phyloP scores from a whole-genome alignment of 2,888 invertebrate species.

The Conchocele bisecta region DNA sequence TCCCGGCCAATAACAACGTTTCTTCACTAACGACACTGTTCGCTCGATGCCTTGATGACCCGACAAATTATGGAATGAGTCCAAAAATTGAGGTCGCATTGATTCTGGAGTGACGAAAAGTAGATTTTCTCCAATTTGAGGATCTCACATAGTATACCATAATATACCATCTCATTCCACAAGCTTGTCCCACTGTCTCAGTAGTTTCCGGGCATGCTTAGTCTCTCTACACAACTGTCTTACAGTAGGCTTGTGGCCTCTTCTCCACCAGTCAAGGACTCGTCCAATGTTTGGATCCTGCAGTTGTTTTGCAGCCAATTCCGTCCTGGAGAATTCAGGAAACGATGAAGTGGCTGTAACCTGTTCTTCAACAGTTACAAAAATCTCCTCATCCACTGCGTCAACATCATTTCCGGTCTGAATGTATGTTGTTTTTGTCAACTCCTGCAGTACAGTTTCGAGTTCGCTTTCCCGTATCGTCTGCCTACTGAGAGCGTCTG shows the following conservation, averaged over 20 bases:
- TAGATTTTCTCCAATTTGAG: neutral
- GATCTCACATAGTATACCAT: neutral
- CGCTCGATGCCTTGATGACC: constrained; percentile 55
- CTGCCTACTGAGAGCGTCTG: constrained; percentile 42
- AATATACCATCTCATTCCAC: neutral
- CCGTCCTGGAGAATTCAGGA: neutral
- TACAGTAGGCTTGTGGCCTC: neutral
- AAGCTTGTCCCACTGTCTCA: constrained; percentile 7
- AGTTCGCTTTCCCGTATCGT: neutral
- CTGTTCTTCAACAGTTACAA: no score
- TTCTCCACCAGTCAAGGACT: neutral
- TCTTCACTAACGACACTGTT: constrained; percentile 34
- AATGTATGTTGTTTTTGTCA: neutral
- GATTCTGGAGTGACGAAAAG: neutral
- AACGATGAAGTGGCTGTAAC: neutral
- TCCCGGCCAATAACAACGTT: constrained; percentile 49
- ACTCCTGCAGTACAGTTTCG: neutral
- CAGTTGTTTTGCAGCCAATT: neutral
- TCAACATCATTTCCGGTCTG: no score
- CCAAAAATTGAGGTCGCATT: constrained; percentile 22
- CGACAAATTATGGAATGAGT: constrained; percentile 38
- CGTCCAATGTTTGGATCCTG: neutral
- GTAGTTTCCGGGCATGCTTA: neutral
- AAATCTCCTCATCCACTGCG: neutral
- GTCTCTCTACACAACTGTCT: constrained; percentile 1